Base-by-base conservation (phyloP, 1,140 invertebrate species). In the Alviniconcha marisindica region DNA sequence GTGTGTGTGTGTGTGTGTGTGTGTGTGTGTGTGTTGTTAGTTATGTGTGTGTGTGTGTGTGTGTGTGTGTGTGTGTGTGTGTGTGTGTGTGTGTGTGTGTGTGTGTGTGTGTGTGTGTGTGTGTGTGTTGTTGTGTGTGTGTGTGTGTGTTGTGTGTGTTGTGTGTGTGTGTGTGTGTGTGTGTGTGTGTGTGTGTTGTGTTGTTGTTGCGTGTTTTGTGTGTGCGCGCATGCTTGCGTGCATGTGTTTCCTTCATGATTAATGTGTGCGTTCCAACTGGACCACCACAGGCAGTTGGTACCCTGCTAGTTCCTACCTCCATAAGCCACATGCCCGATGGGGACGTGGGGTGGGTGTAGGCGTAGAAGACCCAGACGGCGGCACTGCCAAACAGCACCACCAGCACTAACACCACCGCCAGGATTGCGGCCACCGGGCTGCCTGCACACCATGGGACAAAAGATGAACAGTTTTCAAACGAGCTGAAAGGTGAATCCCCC, bases 281-380 rank as follows among this genome's bases (percentile, higher is more conserved):
- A n/a, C n/a, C n/a, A n/a, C n/a, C n/a, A n/a, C n/a, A n/a, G n/a
- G n/a, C n/a, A n/a, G n/a, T n/a, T n/a, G n/a, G n/a, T n/a, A n/a
- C n/a, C n/a, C n/a, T n/a, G n/a, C n/a, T n/a, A n/a, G n/a, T 60
- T 90, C 94, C 95, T 94, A 99, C 98, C 95, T 97, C 97, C 88
- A 99, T 99, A 60, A 99, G 95, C 89, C 99, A 95, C 93, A 99
- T 98, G 83, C 99, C 99, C 84, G 98, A 98, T 36, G 96, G 94
- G 21, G 97, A 97, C 90, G 99, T 98, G 14, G 98, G 99, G 93
- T 98, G 97, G 86, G 96, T 96, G 93, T 99, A 99, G 28, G 98
- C 99, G 92, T 99, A 99, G 24, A 96, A 94, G 7, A 96, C 93
- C 97, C 98, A 99, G 24, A 95, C 94, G 36, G 94, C 95, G 14